Base-by-base conservation (phyloP, 1,140 invertebrate genomes). In the Mercenaria mercenaria region DNA sequence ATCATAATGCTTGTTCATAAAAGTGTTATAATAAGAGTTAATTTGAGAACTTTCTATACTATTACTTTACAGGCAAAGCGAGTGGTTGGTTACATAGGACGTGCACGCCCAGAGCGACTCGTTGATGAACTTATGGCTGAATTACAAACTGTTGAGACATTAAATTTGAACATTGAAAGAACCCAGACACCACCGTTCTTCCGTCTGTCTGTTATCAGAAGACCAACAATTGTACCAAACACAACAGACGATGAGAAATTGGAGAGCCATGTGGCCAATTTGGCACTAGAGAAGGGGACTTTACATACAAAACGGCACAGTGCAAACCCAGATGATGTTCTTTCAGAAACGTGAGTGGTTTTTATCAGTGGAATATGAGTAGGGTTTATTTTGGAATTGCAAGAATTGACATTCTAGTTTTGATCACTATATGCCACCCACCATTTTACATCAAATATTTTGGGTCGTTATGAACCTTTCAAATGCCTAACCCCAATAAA, bases 111-210 rank as follows among this genome's bases (percentile, higher is more conserved):
- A 0, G 98, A 99, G 95, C 97, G 98, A 72, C 97, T 99, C 0
- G 97, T 99, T 3, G 99, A 99, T 93, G 99, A 99, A 96, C 97
- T 99, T 96, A 99, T 99, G 98, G 97, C 97, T 20, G 99, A 99
- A 96, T 96, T 99, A 29, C 98, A 99, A 96, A 99, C 99, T 0
- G 98, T 99, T 1, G 99, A 99, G 96, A 99, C 98, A 0, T 96
- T 99, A 4, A 99, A 99, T 96, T 99, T 98, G 95, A 96, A 99
- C 82, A 99, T 99, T 91, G 99, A 99, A 95, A 96, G 99, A 72
- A 99, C 98, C 0, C 99, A 99, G 97, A 99, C 99, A 0, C 99
- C 99, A 39, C 99, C 99, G 0, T 99, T 99, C 96, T 99, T 99
- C 96, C 97, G 99, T 37, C 97, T 99, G 85, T 99, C 98, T 0